phyloP scores from a whole-genome alignment of 2,797 vertebrate genomes.

The Sebastes vulpes region DNA sequence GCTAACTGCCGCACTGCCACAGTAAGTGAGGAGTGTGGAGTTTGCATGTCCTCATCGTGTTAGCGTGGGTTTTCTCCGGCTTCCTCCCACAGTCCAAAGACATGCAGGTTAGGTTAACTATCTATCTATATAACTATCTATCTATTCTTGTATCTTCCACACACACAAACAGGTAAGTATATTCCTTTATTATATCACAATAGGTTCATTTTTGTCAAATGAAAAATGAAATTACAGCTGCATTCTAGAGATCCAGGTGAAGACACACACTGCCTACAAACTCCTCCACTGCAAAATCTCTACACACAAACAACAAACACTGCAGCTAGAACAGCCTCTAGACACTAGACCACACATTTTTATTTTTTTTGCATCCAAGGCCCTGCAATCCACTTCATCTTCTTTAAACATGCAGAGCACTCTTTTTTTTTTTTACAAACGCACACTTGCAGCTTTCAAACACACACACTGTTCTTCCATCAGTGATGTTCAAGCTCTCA shows the following conservation, averaged over 20 bases:
- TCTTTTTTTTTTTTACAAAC: slow-evolving; percentile 3
- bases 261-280: neutral
- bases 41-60: no score
- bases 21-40: no score
- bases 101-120: no score
- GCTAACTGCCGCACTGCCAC: no score
- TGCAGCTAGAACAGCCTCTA: neutral
- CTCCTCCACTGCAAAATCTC: neutral
- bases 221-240: neutral
- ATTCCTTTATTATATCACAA: neutral
- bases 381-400: slow-evolving; percentile 11
- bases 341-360: neutral
- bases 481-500: slow-evolving; percentile 34
- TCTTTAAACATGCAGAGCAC: slow-evolving; percentile 36
- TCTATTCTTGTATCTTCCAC: no score
- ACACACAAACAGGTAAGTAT: no score
- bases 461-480: slow-evolving; percentile 9
- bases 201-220: neutral
- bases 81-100: no score
- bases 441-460: neutral
- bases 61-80: no score
- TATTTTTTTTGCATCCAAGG: neutral
- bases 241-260: neutral
- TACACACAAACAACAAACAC: neutral
- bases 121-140: no score